phyloP scores from a whole-genome alignment of 2,113 vertebrate genomes.

The Lycaon pictus region DNA sequence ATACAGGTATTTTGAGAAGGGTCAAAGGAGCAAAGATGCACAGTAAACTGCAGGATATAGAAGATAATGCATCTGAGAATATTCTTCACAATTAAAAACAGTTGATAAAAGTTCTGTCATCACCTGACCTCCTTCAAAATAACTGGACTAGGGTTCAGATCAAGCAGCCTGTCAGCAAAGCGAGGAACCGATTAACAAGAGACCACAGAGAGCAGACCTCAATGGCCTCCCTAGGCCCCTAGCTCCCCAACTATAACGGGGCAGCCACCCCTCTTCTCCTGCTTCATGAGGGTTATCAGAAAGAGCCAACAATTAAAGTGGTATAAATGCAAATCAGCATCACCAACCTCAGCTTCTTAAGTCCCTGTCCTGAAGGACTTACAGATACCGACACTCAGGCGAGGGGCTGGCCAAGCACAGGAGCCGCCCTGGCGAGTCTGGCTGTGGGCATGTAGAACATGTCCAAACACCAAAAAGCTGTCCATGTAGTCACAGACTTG shows the following conservation, averaged over 20 bases:
- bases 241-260: neutral
- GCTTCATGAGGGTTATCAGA: neutral
- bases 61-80: neutral
- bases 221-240: neutral
- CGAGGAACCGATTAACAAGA: neutral
- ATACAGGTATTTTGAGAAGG: neutral
- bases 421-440: neutral
- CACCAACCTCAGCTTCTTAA: neutral
- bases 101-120: neutral
- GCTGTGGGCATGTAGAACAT: neutral
- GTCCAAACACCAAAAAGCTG: neutral
- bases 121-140: neutral
- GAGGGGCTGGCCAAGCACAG: neutral
- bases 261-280: neutral
- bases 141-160: neutral
- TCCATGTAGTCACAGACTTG: neutral
- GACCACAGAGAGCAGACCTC: neutral
- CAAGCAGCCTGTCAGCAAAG: neutral
- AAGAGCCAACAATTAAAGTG: neutral
- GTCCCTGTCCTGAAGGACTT: neutral
- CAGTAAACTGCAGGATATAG: neutral
- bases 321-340: neutral
- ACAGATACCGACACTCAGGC: neutral
- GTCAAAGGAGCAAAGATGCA: neutral
- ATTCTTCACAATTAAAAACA: slow-evolving; percentile 20